A percentile compares a stretch with the other conserved stretches of the same genome.
These are phyloP conservation scores for Frieseomelitta varia DNA, from an alignment of 1,140 invertebrate species.

Conservation along the genomic window DNA sequence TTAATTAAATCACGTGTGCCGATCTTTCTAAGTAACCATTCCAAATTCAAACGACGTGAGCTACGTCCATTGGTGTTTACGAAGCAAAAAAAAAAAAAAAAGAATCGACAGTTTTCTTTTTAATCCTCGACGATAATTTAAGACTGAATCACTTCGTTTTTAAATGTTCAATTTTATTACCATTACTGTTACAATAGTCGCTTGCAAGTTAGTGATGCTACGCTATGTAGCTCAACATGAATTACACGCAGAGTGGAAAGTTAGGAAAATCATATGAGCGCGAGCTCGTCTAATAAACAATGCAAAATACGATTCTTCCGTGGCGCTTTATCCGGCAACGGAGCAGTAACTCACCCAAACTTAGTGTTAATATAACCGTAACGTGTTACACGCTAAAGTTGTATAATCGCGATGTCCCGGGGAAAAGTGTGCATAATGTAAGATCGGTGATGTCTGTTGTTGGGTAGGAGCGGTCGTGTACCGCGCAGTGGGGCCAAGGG, in stretches of 20 bases:
- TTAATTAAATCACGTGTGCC: background rate
- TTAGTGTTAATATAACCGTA: conserved; percentile 26
- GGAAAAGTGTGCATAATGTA: conserved; percentile 67
- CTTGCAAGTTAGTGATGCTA: too few species aligned
- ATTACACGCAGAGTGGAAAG: background rate
- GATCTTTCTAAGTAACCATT: background rate
- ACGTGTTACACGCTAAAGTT: conserved; percentile 49
- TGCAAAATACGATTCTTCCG: background rate
- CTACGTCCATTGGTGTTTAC: too few species aligned
- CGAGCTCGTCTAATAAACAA: background rate
- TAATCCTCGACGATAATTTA: too few species aligned
- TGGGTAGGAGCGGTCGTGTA: conserved; percentile 82
- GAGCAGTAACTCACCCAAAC: conserved; percentile 6
- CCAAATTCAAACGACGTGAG: too few species aligned
- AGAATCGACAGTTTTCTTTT: too few species aligned
- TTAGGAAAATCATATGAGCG: background rate
- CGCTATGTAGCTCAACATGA: background rate
- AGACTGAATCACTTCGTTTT: too few species aligned
- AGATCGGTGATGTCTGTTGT: conserved; percentile 79
- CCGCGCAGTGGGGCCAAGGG: conserved; percentile 81
- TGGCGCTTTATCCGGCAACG: conserved; percentile 51
- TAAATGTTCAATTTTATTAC: too few species aligned
- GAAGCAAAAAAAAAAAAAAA: too few species aligned
- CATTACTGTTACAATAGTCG: too few species aligned
- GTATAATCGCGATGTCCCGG: conserved; percentile 45